phyloP scores from a whole-genome alignment of 1,140 invertebrate genomes.

The Caerostris extrusa region DNA sequence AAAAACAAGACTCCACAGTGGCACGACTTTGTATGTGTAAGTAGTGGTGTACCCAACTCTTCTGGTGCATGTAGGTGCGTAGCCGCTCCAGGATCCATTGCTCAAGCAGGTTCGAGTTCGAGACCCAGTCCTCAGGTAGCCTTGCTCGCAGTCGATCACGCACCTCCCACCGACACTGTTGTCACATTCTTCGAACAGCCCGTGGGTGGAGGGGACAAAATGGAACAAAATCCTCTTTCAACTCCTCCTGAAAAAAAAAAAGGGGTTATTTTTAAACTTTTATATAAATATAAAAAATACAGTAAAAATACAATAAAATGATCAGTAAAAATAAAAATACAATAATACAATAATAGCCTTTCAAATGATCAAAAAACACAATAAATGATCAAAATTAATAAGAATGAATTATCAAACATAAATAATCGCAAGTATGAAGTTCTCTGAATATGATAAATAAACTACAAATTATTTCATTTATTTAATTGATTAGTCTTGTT shows the following conservation, averaged over 20 bases:
- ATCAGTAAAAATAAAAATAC: neutral
- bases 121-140: constrained; percentile 81
- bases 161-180: constrained; percentile 73
- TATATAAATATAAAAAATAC: too few relatives aligned
- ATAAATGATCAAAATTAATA: too few relatives aligned
- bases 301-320: neutral
- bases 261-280: too few relatives aligned
- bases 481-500: too few relatives aligned
- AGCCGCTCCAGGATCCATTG: constrained; percentile 65
- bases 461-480: too few relatives aligned
- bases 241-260: constrained; percentile 2
- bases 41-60: constrained; percentile 79
- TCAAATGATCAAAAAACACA: neutral
- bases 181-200: constrained; percentile 73
- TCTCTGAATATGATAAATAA: too few relatives aligned
- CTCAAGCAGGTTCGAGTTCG: constrained; percentile 78
- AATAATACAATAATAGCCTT: too few relatives aligned
- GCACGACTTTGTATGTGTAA: constrained; percentile 74
- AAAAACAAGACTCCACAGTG: constrained; percentile 66
- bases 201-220: constrained; percentile 77
- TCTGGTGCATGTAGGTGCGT: constrained; percentile 67
- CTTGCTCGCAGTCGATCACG: constrained; percentile 80
- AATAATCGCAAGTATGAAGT: too few relatives aligned
- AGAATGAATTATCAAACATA: neutral
- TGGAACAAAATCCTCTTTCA: constrained; percentile 56